Base-by-base conservation (phyloP, 2,888 invertebrate genomes). In the Petrolisthes cinctipes region DNA sequence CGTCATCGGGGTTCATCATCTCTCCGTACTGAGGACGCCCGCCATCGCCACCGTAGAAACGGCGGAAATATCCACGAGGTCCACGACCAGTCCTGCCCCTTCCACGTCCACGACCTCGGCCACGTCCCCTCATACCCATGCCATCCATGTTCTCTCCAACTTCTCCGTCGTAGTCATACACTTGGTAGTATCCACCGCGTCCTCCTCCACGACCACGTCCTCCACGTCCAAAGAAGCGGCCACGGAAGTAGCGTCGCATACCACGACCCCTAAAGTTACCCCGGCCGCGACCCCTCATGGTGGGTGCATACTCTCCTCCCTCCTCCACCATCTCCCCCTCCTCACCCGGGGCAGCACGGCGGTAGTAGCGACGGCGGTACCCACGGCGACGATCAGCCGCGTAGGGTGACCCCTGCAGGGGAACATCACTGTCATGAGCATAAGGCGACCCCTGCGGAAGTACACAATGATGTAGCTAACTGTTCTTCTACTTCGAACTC, bases 321-420 rank as follows among this genome's bases (percentile, higher is more conserved):
- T 80, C 89, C 66, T 84, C 88, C 37, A 56, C 86, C 81, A 80
- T 54, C 57, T 86, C 89, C 51, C 86, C 89, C 66, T 90, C 89
- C 57, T 91, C 89, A 23, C 85, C 92, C 91, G 88, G 92, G 90
- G 90, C 91, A 91, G 86, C 92, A 90, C 86, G 92, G 91, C 80
- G 86, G 81, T 89, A 89, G 88, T 91, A 91, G 78, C 91, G 87
- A 84, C 91, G 91, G 66, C 91, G 90, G 90, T 91, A 91, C 57
- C 92, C 91, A 14, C 91, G 85, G 92, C 96, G 95, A 93, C 96
- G 96, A 93, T 98, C 98, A 89, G 98, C 97, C 92, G 99, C 98
- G 93, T 98, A 99, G 91, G 98, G 98, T 92, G 98, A 98, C 92
- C 99, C 99, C 93, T 98, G 97, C 81, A 97, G 76, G 78, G 85